These are phyloP conservation scores for Agraylea sexmaculata DNA, from an alignment of 1,140 invertebrate species.

Conservation along the genomic window DNA sequence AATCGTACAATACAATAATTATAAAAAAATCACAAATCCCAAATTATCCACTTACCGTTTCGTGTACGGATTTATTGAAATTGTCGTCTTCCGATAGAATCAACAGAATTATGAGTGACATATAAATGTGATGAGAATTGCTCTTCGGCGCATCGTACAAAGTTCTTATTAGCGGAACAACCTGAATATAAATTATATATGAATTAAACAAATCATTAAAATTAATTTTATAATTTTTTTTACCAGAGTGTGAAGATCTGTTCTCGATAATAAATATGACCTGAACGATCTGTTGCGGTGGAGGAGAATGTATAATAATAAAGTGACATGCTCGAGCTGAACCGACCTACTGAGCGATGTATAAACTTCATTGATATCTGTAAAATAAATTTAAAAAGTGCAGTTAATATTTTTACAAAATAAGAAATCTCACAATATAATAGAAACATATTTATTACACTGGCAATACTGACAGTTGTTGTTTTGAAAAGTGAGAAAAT, in stretches of 20 bases:
- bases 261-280: conserved; percentile 71
- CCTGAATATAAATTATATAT: conserved; percentile 52
- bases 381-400: too few relatives aligned
- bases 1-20: conserved; percentile 28
- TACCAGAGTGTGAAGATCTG: conserved; percentile 83
- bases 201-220: conserved; percentile 10
- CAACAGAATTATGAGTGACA: conserved; percentile 94
- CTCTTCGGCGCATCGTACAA: conserved; percentile 84
- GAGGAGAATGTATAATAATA: conserved; percentile 86
- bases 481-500: too few relatives aligned
- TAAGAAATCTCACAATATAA: too few relatives aligned
- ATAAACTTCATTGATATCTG: conserved; percentile 43
- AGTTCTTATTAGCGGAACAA: conserved; percentile 87
- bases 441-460: too few relatives aligned
- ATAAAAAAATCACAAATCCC: neutral
- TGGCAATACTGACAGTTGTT: too few relatives aligned
- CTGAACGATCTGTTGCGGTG: conserved; percentile 85
- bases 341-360: conserved; percentile 72
- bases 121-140: conserved; percentile 97
- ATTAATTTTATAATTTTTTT: conserved; percentile 24
- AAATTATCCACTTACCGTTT: conserved; percentile 70
- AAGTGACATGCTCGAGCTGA: conserved; percentile 80
- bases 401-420: too few relatives aligned
- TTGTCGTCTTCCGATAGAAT: conserved; percentile 94
- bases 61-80: conserved; percentile 90